phyloP scores from a whole-genome alignment of 2,888 invertebrate species.

The Synergus umbraculus region DNA sequence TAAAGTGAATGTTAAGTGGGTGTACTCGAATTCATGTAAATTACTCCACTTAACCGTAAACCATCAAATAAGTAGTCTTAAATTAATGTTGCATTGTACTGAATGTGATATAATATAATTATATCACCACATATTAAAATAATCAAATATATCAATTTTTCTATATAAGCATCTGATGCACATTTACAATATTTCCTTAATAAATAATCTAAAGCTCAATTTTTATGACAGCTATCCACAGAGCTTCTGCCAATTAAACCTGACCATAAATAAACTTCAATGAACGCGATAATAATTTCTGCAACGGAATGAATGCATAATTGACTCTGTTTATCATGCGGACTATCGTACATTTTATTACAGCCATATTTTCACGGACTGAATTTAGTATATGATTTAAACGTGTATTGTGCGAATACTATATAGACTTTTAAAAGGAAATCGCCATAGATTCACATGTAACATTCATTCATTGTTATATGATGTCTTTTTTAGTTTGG shows the following conservation, averaged over 20 bases:
- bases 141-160: neutral
- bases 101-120: neutral
- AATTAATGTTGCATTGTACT: neutral
- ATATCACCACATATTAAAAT: neutral
- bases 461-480: no score
- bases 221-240: neutral
- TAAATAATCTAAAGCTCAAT: neutral
- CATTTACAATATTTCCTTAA: neutral
- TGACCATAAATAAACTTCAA: neutral
- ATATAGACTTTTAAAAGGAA: no score
- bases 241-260: neutral
- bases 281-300: slow-evolving; percentile 10
- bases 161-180: neutral
- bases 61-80: slow-evolving; percentile 17
- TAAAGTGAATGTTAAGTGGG: slow-evolving; percentile 37
- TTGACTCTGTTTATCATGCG: slow-evolving; percentile 22
- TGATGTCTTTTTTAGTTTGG: neutral
- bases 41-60: slow-evolving; percentile 31
- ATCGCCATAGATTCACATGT: no score
- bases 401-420: no score
- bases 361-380: neutral
- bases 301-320: neutral
- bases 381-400: neutral
- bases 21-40: slow-evolving; percentile 38
- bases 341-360: neutral